Evolutionary conservation across 1,140 invertebrate species (phyloP).

Genomic region (Bombus soroeensis): DNA sequence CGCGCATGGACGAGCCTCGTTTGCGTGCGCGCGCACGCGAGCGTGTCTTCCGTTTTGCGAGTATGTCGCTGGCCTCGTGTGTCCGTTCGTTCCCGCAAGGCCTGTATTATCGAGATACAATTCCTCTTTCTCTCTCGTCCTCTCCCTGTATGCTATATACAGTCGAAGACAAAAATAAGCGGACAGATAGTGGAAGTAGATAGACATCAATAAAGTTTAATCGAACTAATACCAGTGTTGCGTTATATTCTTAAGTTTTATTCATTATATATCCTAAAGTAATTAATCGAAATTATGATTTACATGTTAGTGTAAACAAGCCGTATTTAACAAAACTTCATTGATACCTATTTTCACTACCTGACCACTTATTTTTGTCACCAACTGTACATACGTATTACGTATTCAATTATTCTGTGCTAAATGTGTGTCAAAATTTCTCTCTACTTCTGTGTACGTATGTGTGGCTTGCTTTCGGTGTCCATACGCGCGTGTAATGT

Average conservation of each 20-base stretch:
- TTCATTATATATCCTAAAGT: no score
- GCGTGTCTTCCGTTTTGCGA: constrained; percentile 28
- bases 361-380: no score
- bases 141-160: background rate
- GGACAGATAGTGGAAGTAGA: no score
- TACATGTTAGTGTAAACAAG: no score
- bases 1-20: constrained; percentile 53
- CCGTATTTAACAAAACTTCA: no score
- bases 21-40: constrained; percentile 46
- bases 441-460: constrained; percentile 1
- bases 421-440: background rate
- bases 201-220: no score
- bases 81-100: constrained; percentile 6
- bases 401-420: background rate
- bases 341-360: no score
- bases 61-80: constrained; percentile 9
- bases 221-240: no score
- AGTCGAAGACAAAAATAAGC: no score
- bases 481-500: background rate
- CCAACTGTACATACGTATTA: no score
- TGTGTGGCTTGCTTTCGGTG: background rate
- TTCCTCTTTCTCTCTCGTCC: constrained; percentile 32
- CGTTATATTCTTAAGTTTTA: no score
- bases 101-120: background rate
- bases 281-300: no score